Evolutionary conservation across 2,113 vertebrate genomes (phyloP).

Genomic region (Nerophis ophidion): DNA sequence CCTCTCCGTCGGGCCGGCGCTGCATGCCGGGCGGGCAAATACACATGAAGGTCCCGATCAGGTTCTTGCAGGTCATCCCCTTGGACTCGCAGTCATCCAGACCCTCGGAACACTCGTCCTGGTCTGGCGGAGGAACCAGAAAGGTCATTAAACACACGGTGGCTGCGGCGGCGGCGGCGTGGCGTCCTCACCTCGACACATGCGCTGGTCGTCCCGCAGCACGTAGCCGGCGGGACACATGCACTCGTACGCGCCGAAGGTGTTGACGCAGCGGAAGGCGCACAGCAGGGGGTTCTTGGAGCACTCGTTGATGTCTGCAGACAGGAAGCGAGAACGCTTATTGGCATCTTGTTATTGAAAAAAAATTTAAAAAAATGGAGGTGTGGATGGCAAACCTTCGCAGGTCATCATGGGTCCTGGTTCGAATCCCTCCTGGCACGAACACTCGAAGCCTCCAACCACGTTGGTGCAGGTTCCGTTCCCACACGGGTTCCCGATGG

Average conservation of each 20-base stretch:
- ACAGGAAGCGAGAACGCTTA: not conserved
- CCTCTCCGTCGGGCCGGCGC: slow-evolving; percentile 78
- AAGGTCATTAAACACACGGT: not conserved
- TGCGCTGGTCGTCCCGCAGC: slow-evolving; percentile 84
- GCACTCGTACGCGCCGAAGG: slow-evolving; percentile 87
- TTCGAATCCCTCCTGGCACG: slow-evolving; percentile 88
- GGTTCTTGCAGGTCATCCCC: slow-evolving; percentile 92
- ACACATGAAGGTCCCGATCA: slow-evolving; percentile 89
- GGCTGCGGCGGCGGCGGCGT: too few species aligned
- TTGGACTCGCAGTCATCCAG: slow-evolving; percentile 82
- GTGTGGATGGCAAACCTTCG: slow-evolving; percentile 71
- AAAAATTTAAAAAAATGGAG: not conserved
- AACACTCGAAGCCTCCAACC: slow-evolving; percentile 86
- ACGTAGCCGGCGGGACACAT: slow-evolving; percentile 87
- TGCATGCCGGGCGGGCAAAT: slow-evolving; percentile 86
- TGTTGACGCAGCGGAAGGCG: slow-evolving; percentile 93
- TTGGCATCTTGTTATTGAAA: not conserved
- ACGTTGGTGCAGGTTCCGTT: slow-evolving; percentile 89
- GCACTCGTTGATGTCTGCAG: slow-evolving; percentile 88
- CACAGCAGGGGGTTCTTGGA: slow-evolving; percentile 86
- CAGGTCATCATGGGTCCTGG: slow-evolving; percentile 90
- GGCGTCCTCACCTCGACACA: slow-evolving; percentile 83
- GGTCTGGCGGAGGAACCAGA: slow-evolving; percentile 64
- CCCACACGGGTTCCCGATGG: slow-evolving; percentile 88
- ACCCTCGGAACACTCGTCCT: slow-evolving; percentile 84